A percentile compares a stretch with the other conserved stretches of the same genome.
Conservation (phyloP, 1,140 invertebrate genomes). For the Atopsyche davidsoni region DNA sequence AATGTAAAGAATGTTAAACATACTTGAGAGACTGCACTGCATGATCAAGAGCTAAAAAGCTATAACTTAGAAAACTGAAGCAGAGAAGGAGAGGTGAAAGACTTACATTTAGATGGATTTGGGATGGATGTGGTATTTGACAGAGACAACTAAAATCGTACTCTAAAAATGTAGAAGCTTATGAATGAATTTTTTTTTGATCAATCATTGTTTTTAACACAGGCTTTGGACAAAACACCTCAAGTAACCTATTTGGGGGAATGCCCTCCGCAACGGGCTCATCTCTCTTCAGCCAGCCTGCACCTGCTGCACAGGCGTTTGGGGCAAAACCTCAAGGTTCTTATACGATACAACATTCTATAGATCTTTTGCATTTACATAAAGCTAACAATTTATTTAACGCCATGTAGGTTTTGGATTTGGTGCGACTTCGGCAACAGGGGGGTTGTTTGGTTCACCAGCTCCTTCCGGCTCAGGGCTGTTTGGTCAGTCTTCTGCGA, state of each 20-base stretch:
- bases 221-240: conserved; percentile 27
- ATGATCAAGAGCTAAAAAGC: no score
- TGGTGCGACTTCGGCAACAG: conserved; percentile 44
- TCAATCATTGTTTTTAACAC: not conserved
- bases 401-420: conserved; percentile 37
- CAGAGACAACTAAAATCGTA: no score
- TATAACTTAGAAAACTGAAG: no score
- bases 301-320: conserved; percentile 48
- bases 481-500: conserved; percentile 57
- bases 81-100: no score
- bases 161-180: not conserved
- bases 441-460: conserved; percentile 52
- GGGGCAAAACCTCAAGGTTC: conserved; percentile 51
- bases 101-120: no score
- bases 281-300: conserved; percentile 15
- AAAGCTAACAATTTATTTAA: not conserved
- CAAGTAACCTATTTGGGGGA: conserved; percentile 43
- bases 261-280: conserved; percentile 34
- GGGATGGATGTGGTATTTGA: no score
- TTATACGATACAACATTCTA: not conserved
- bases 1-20: no score
- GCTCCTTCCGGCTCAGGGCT: conserved; percentile 40
- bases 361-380: not conserved
- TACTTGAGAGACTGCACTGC: no score
- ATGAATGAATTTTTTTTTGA: not conserved